Percentiles rank a stretch among this genome's conserved stretches.
Evolutionary conservation across 2,797 vertebrate species (phyloP).

Genomic region (Oreortyx pictus): DNA sequence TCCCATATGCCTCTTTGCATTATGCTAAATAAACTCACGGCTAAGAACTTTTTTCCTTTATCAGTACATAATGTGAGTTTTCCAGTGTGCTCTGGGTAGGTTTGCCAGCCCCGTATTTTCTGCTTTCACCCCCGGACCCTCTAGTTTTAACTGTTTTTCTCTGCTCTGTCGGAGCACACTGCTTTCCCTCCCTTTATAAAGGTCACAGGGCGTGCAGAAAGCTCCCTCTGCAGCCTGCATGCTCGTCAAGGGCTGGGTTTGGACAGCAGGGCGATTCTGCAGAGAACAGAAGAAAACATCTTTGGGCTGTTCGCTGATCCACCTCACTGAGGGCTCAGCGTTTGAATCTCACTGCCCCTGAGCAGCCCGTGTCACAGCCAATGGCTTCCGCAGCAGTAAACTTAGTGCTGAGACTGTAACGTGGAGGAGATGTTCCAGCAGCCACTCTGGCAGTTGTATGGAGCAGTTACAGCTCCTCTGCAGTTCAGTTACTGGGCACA

Average conservation of each 20-base stretch:
- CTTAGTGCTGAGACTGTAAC: background rate
- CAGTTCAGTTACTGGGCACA: background rate
- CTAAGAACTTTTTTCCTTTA: background rate
- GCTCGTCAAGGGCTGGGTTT: background rate
- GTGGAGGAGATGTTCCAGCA: background rate
- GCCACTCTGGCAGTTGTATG: background rate
- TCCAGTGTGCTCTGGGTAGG: background rate
- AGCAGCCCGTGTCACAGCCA: background rate
- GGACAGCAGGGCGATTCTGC: background rate
- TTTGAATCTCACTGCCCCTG: background rate
- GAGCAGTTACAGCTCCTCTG: background rate
- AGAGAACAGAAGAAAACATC: background rate
- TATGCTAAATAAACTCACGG: background rate
- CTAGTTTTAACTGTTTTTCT: background rate
- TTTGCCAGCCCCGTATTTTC: conserved; percentile 5
- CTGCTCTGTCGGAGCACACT: background rate
- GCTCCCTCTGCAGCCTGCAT: background rate
- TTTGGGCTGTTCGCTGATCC: background rate
- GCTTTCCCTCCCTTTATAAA: background rate
- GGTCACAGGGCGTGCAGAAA: conserved; percentile 3
- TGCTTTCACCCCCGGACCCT: background rate
- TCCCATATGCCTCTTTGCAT: background rate
- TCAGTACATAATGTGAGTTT: conserved; percentile 1
- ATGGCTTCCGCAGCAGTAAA: background rate
- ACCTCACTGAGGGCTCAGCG: background rate